Conservation (phyloP, 2,113 vertebrate genomes). For the Vulpes lagopus region DNA sequence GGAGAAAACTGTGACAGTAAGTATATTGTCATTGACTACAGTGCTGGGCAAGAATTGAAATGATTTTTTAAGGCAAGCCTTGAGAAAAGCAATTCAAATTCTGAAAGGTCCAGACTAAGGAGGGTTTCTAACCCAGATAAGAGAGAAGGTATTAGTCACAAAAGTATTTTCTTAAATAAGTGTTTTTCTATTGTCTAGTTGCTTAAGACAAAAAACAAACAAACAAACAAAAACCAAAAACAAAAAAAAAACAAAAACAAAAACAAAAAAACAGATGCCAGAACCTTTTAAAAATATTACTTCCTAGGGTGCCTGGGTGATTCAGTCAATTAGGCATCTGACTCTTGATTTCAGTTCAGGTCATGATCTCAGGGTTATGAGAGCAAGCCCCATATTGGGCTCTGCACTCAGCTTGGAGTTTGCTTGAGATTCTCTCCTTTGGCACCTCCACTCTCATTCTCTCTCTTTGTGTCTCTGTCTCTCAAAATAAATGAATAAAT, state of each 20-base stretch:
- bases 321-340: not conserved
- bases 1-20: not conserved
- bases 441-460: not conserved
- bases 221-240: not conserved
- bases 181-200: not conserved
- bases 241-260: conserved; percentile 24
- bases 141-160: not conserved
- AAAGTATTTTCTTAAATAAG: not conserved
- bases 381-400: not conserved
- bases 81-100: not conserved
- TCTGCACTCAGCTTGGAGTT: not conserved
- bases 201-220: conserved; percentile 11
- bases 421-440: not conserved
- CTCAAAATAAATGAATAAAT: not conserved
- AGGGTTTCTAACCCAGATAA: not conserved
- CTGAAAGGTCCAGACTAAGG: not conserved
- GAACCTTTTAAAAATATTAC: not conserved
- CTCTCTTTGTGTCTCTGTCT: not conserved
- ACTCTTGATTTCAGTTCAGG: not conserved
- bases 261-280: not conserved
- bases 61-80: not conserved
- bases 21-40: not conserved
- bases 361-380: not conserved
- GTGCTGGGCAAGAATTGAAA: not conserved
- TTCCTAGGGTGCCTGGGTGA: not conserved